These are phyloP conservation scores for Galerucella pusilla DNA, from an alignment of 2,888 invertebrate genomes.

Conservation along the genomic window DNA sequence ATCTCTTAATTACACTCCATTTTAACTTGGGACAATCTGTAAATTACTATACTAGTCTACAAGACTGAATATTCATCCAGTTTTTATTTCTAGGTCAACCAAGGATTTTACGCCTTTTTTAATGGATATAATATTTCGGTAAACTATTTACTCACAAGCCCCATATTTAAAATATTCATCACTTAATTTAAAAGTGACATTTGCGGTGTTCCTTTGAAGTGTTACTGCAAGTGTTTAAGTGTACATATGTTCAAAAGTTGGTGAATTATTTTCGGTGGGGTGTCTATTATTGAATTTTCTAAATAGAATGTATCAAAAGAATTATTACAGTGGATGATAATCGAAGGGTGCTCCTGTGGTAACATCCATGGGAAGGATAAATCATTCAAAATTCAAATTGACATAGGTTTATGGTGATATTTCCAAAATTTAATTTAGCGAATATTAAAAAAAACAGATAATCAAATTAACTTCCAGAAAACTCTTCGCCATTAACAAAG, in stretches of 20 bases:
- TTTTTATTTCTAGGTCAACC: too few relatives aligned
- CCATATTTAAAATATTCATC: background rate
- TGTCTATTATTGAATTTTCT: slow-evolving; percentile 14
- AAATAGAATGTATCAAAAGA: slow-evolving; percentile 8
- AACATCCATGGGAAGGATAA: background rate
- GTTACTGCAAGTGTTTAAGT: background rate
- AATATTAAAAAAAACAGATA: too few relatives aligned
- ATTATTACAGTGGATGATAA: background rate
- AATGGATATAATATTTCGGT: too few relatives aligned
- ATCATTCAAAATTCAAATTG: too few relatives aligned
- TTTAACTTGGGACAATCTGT: too few relatives aligned
- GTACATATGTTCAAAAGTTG: slow-evolving; percentile 12
- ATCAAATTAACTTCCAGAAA: too few relatives aligned
- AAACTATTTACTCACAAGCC: background rate
- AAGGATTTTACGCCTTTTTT: too few relatives aligned
- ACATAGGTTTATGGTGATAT: too few relatives aligned
- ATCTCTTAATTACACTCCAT: slow-evolving; percentile 27
- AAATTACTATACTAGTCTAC: too few relatives aligned
- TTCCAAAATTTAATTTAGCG: too few relatives aligned
- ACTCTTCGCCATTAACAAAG: too few relatives aligned
- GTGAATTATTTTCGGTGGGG: slow-evolving; percentile 6
- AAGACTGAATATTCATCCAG: too few relatives aligned
- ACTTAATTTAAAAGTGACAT: slow-evolving; percentile 10
- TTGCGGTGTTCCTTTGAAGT: slow-evolving; percentile 12
- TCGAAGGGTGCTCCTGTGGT: background rate